Base-by-base conservation (phyloP, 2,888 invertebrate genomes). In the Dicranocentrus wangi region DNA sequence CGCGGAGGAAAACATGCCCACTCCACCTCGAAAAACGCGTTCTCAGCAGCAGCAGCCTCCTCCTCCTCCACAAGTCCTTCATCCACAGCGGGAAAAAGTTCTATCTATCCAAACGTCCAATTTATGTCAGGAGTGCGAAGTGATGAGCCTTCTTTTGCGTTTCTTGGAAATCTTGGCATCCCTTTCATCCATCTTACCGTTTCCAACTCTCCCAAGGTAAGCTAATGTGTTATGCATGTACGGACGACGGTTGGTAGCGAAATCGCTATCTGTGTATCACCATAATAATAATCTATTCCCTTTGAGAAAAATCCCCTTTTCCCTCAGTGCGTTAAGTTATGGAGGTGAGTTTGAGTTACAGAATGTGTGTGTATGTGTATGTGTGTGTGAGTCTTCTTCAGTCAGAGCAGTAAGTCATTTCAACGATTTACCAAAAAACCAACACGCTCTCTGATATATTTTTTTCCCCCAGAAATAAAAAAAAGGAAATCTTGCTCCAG, bases 121-220 rank as follows among this genome's bases (percentile, higher is more conserved):
- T 87, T 83, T 82, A 82, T 82, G 43, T 85, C 87, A 69, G 82
- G 73, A 61, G 83, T 85, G 55, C 79, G 79, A 65, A 66, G 53
- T 42, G 85, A 85, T 81, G 85, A 86, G 77, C 78, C 85, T 70
- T 80, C 86, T 21, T 86, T 85, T 55, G 84, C 84, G 51, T 86
- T 87, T 58, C 71, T 87, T 1, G 85, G 85, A 61, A 86, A 86
- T 73, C 80, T 86, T 32, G 87, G 87, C 66, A 84, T 87, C 51
- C 87, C 87, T 1, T 85, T 85, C 58, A 82, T 87, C 43, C 81
- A 82, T 66, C 80, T 85, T 17, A 78, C 81, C 27, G 82, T 87
- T 66, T 71, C 86, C 47, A 87, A 85, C 73, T 72, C 81, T 32
- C 87, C 86, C 15, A 83, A 85, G 85, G 86, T 85, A 84, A 81